These are phyloP conservation scores for Sarcophaga peregrina DNA, from an alignment of 1,140 invertebrate genomes.

Conservation along the genomic window DNA sequence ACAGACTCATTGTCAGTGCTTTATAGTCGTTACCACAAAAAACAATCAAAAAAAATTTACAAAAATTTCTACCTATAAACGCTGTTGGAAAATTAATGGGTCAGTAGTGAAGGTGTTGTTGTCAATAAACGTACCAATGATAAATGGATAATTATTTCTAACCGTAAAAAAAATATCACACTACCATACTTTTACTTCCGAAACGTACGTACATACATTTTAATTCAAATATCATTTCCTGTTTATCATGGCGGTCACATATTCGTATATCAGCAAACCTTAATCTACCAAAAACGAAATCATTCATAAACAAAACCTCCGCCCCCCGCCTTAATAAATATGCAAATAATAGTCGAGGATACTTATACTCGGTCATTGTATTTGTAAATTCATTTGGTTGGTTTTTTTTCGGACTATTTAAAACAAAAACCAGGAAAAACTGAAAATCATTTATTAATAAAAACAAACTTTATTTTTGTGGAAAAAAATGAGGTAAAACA, in stretches of 20 bases:
- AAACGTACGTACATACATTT: neutral
- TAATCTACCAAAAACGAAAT: neutral
- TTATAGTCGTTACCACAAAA: neutral
- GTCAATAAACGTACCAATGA: neutral
- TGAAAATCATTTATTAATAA: neutral
- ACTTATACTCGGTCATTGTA: neutral
- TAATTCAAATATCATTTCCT: conserved; percentile 15
- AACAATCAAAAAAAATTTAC: neutral
- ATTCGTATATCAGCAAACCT: neutral
- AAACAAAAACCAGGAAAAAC: neutral
- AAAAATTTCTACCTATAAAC: neutral
- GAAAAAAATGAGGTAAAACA: neutral
- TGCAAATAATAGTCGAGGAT: neutral
- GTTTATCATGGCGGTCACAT: neutral
- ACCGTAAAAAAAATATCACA: neutral
- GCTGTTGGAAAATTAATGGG: neutral
- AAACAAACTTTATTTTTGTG: neutral
- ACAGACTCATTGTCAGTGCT: conserved; percentile 3
- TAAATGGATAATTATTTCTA: neutral
- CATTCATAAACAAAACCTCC: neutral
- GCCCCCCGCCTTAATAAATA: neutral
- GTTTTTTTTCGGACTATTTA: neutral
- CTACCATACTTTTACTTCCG: neutral
- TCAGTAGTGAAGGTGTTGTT: neutral
- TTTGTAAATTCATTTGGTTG: neutral